phyloP scores from a whole-genome alignment of 1,140 invertebrate genomes.

The Epicauta chinensis region DNA sequence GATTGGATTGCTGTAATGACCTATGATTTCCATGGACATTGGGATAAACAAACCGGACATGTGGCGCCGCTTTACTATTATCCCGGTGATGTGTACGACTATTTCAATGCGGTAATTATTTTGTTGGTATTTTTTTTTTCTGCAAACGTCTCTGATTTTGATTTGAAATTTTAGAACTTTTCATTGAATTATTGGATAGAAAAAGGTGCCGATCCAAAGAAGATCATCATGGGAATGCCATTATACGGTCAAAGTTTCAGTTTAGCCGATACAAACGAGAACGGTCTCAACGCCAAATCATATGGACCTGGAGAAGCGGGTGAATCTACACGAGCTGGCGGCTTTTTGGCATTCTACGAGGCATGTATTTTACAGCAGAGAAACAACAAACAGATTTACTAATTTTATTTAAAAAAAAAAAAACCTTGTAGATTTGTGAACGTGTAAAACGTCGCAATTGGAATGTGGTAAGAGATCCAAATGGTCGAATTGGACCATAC shows the following conservation, averaged over 20 bases:
- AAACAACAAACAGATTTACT: too few relatives aligned
- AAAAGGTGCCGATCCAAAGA: conserved; percentile 62
- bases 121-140: too few relatives aligned
- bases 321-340: conserved; percentile 68
- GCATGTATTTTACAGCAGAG: too few relatives aligned
- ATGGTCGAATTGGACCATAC: conserved; percentile 65
- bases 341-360: conserved; percentile 82
- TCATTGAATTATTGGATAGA: conserved; percentile 74
- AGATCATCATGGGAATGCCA: conserved; percentile 75
- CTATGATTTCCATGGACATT: conserved; percentile 84
- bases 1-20: conserved; percentile 89
- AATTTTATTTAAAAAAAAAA: too few relatives aligned
- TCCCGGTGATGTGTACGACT: conserved; percentile 64
- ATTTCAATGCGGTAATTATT: conserved; percentile 64
- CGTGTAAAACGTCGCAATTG: conserved; percentile 55
- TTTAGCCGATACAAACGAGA: conserved; percentile 52
- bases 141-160: too few relatives aligned
- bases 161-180: conserved; percentile 62
- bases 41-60: conserved; percentile 85
- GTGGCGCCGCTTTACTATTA: conserved; percentile 72
- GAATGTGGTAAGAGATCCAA: conserved; percentile 57
- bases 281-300: conserved; percentile 57
- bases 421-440: conserved; percentile 53
- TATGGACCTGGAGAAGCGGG: conserved; percentile 72
- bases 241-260: conserved; percentile 79